These are phyloP conservation scores for Apogon talboti DNA, from an alignment of 2,797 vertebrate species.

Conservation along the genomic window DNA sequence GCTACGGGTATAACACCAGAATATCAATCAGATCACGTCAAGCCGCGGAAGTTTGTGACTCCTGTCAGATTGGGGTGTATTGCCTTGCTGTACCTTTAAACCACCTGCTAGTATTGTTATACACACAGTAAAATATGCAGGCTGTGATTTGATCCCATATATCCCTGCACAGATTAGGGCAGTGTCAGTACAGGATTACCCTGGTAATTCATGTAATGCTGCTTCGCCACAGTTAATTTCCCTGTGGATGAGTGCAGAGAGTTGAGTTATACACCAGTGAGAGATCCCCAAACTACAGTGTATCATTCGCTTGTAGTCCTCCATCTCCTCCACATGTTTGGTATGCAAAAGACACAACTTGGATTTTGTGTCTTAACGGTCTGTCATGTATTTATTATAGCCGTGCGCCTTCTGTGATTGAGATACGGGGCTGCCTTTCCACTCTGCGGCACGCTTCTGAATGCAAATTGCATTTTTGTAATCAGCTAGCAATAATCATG, in stretches of 20 bases:
- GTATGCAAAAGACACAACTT: constrained; percentile 54
- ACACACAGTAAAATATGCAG: constrained; percentile 64
- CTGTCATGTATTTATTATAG: constrained; percentile 60
- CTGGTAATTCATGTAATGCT: constrained; percentile 80
- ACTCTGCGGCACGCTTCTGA: constrained; percentile 37
- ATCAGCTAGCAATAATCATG: constrained; percentile 54
- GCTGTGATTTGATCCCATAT: constrained; percentile 68
- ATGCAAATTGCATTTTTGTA: constrained; percentile 54
- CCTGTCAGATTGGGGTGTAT: constrained; percentile 26
- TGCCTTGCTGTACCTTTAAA: constrained; percentile 39
- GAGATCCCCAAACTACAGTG: constrained; percentile 59
- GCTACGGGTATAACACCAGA: too few relatives aligned
- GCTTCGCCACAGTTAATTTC: constrained; percentile 78
- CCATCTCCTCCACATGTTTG: constrained; percentile 47
- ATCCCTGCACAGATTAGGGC: constrained; percentile 73
- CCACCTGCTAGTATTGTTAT: constrained; percentile 58
- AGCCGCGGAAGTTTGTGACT: constrained; percentile 6
- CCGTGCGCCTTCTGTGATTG: constrained; percentile 47
- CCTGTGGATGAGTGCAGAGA: constrained; percentile 69
- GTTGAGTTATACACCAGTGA: constrained; percentile 57
- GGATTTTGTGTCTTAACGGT: constrained; percentile 48
- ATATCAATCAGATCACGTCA: too few relatives aligned
- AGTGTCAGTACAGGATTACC: constrained; percentile 77
- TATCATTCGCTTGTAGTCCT: constrained; percentile 47
- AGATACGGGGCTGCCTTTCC: constrained; percentile 41